Conservation (phyloP, 2,113 vertebrate genomes). For the Nycticorax nycticorax region DNA sequence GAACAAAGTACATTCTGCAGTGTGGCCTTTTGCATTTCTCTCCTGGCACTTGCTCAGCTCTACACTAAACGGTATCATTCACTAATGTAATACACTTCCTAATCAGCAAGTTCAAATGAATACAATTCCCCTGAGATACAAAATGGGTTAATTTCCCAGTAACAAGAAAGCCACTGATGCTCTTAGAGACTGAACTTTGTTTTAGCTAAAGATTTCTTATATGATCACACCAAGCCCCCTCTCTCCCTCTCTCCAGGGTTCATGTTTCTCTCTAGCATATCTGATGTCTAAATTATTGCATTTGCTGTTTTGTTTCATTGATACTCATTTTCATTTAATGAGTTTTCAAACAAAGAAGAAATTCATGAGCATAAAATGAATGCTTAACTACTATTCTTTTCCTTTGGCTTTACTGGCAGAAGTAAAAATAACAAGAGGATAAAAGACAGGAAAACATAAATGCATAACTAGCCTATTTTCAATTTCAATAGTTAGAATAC, state of each 20-base stretch:
- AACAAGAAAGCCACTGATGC: not conserved
- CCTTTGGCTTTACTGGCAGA: not conserved
- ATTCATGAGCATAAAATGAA: not conserved
- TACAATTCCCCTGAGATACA: not conserved
- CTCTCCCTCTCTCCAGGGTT: not conserved
- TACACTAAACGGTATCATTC: not conserved
- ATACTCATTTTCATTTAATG: not conserved
- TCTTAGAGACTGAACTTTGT: not conserved
- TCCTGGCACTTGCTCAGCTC: not conserved
- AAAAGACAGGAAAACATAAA: not conserved
- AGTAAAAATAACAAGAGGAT: not conserved
- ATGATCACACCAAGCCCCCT: not conserved
- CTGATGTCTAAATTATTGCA: not conserved
- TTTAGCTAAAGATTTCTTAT: not conserved
- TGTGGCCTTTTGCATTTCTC: not conserved
- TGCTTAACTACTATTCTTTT: not conserved
- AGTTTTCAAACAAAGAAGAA: slow-evolving; percentile 18
- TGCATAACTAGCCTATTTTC: not conserved
- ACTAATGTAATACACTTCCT: not conserved
- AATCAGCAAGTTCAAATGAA: not conserved
- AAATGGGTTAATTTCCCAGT: not conserved
- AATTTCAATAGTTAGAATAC: not conserved
- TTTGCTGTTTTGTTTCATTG: not conserved
- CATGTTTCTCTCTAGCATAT: not conserved
- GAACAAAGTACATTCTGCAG: not conserved